Evolutionary conservation across 2,113 vertebrate species (phyloP), one percentile per base, ranked within the genome.

Genomic region (Cavia porcellus): DNA sequence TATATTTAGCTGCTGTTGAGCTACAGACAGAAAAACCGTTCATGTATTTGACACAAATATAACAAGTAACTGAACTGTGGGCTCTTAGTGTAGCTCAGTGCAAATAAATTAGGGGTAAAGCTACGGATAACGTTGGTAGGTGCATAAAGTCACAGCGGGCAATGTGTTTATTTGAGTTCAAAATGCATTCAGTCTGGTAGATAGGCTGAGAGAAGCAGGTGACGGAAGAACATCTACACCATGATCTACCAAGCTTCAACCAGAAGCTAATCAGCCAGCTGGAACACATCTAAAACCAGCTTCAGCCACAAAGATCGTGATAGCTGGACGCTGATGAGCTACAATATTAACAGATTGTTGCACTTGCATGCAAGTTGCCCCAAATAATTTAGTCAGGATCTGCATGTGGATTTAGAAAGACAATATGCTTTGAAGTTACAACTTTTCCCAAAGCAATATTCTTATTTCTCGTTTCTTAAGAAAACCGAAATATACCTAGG

Each of bases 41-140:
- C 25, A 14, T 61, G 1, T 64, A 61, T 75, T 86, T 70, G 66
- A 25, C 80, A 55, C 30, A 97, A 94, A 90, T 52, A 92, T 77
- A 96, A 92, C 96, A 88, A 72, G 91, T 86, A 97, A 87, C 6
- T 70, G 2, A 86, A 52, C 82, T 97, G 92, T 89, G 86, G 24
- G 62, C 77, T 14, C 79, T 94, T 96, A 96, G 72, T 72, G 87
- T 59, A 91, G 42, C 94, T 88, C 91, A 72, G 35, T 93, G 35
- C 19, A 87, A 94, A 96, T n/a, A 92, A 90, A 45, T 79, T 95
- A 90, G 61, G n/a, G 35, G 85, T 79, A 68, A 42, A 47, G 3
- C 32, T 5, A 50, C 13, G 45, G 25, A 35, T 38, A 61, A 50
- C 80, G 2, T 86, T 79, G 80, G 1, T 47, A n/a, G 22, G 35